A percentile compares a stretch with the other conserved stretches of the same genome.
These are phyloP conservation scores for Tetramorium alpestre DNA, from an alignment of 1,140 invertebrate species.

Conservation along the genomic window DNA sequence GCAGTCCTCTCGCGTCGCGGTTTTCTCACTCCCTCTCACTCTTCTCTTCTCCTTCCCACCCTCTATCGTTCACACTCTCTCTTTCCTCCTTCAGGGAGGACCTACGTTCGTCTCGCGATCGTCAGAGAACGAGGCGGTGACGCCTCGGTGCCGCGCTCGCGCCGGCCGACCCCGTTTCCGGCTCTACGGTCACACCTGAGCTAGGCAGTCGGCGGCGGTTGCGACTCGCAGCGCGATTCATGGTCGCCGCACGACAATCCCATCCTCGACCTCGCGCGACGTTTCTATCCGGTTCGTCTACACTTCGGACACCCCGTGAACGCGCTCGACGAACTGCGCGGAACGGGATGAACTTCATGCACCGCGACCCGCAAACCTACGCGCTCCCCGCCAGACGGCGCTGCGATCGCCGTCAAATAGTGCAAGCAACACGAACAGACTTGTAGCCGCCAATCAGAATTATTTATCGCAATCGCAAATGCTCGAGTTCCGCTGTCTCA, in stretches of 20 bases:
- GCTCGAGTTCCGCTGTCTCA: too few species aligned
- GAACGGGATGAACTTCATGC: background rate
- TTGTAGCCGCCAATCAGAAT: too few species aligned
- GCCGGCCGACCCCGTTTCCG: conserved; percentile 46
- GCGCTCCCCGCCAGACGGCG: background rate
- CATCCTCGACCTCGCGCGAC: conserved; percentile 49
- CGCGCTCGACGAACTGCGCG: background rate
- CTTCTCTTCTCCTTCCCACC: background rate
- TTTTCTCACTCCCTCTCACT: background rate
- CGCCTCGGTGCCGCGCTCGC: conserved; percentile 45
- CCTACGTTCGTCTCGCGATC: conserved; percentile 4
- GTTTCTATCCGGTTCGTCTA: conserved; percentile 26
- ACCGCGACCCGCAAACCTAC: background rate
- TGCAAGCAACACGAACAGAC: too few species aligned
- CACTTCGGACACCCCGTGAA: background rate
- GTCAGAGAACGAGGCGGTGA: conserved; percentile 53
- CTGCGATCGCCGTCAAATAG: too few species aligned
- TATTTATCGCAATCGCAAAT: too few species aligned
- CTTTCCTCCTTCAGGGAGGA: background rate
- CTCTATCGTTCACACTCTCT: background rate
- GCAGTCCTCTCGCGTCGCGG: background rate
- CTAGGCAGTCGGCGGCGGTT: conserved; percentile 17
- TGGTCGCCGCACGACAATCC: conserved; percentile 45
- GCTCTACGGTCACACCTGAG: conserved; percentile 22
- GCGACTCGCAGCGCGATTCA: conserved; percentile 39